A percentile compares a stretch with the other conserved stretches of the same genome.
Conservation (phyloP, 1,140 invertebrate genomes). For the Trinorchestia longiramus region DNA sequence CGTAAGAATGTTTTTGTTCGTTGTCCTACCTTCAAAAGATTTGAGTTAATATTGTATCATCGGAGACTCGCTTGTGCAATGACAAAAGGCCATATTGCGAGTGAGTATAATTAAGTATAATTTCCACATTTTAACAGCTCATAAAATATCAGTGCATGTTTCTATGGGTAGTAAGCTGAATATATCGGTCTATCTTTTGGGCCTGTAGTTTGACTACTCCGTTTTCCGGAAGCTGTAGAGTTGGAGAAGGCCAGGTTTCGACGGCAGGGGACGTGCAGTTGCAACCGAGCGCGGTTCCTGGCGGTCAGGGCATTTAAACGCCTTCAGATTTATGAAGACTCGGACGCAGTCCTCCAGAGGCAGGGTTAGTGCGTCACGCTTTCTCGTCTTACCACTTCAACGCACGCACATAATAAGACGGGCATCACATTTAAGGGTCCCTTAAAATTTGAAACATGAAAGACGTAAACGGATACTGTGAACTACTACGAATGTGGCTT, state of each 20-base stretch:
- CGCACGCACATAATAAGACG: background rate
- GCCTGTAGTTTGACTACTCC: background rate
- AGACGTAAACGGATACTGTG: background rate
- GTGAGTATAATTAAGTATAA: background rate
- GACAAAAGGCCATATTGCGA: background rate
- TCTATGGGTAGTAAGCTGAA: background rate
- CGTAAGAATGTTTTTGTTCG: background rate
- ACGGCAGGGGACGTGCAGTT: background rate
- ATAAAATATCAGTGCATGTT: background rate
- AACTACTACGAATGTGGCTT: background rate
- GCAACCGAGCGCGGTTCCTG: constrained; percentile 32
- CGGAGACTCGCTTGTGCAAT: background rate
- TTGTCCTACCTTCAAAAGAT: background rate
- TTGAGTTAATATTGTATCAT: background rate
- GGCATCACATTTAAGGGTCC: background rate
- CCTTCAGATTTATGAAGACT: constrained; percentile 19
- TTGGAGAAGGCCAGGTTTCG: background rate
- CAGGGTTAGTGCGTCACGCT: background rate
- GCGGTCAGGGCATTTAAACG: constrained; percentile 32
- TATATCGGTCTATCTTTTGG: background rate
- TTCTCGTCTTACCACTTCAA: background rate
- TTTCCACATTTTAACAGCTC: background rate
- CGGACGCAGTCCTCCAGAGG: background rate
- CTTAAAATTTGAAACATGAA: constrained; percentile 7
- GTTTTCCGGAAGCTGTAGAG: background rate